Percentiles rank a stretch among this genome's conserved stretches.
phyloP scores from a whole-genome alignment of 2,888 invertebrate species.

The Fragum fragum region DNA sequence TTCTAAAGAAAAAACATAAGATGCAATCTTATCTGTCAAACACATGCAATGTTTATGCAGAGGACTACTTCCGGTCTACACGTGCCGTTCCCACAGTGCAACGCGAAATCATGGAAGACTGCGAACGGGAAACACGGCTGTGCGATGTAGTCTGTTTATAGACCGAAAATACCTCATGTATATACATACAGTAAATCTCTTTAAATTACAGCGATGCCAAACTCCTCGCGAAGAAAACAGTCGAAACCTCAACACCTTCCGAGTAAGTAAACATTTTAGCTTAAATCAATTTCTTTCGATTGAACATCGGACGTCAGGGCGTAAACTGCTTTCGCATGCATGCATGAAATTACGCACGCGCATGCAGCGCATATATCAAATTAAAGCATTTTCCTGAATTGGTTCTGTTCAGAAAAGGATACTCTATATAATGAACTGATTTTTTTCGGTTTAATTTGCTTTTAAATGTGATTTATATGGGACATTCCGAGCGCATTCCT shows the following conservation, averaged over 20 bases:
- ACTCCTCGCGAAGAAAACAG: conserved; percentile 82
- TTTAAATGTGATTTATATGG: background rate
- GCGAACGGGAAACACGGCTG: conserved; percentile 74
- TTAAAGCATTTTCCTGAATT: background rate
- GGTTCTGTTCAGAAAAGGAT: background rate
- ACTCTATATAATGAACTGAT: background rate
- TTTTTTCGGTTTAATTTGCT: background rate
- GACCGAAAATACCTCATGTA: conserved; percentile 69
- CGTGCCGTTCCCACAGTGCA: conserved; percentile 74
- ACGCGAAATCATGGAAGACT: conserved; percentile 77
- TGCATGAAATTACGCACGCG: conserved; percentile 82
- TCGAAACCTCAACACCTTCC: conserved; percentile 79
- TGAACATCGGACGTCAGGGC: conserved; percentile 55
- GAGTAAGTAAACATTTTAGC: conserved; percentile 69
- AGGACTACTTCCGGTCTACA: conserved; percentile 65
- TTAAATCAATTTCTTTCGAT: conserved; percentile 11
- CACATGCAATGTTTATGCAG: conserved; percentile 50
- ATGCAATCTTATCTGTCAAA: conserved; percentile 9
- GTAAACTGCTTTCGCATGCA: conserved; percentile 78
- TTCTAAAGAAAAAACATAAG: background rate
- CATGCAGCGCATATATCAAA: conserved; percentile 58
- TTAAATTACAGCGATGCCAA: conserved; percentile 68
- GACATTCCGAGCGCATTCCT: conserved; percentile 52
- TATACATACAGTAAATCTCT: conserved; percentile 62
- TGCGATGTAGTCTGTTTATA: conserved; percentile 75